Base-by-base conservation (phyloP, 1,140 invertebrate genomes). In the Streblospio benedicti region DNA sequence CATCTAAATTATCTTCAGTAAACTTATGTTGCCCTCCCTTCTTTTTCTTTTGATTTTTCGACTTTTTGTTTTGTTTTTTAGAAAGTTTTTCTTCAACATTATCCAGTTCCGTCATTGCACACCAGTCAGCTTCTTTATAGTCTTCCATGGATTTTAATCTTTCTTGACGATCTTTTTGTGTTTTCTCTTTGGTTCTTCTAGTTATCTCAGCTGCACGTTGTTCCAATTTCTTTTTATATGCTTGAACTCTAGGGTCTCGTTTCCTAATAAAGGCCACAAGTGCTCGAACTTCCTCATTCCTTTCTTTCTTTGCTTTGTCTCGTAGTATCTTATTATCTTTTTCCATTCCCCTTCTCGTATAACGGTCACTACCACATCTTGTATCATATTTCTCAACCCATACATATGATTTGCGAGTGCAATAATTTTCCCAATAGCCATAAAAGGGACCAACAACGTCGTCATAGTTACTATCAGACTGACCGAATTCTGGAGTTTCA, bases 311-410 rank as follows among this genome's bases (percentile, higher is more conserved):
- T 2, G 91, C 93, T 69, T 87, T 88, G 67, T 91, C 87, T 32
- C 92, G 79, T 20, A 93, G 79, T 79, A 96, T 98, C 71, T 94
- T 95, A 76, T 98, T 97, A 74, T 98, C 94, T 74, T 93, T 93
- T 69, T 98, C 94, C 74, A 95, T 91, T 32, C 89, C 70, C 65
- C 91, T 84, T 1, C 88, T 77, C 6, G 75, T 81, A 62, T 85
- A 78, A 50, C 93, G 78, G 69, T 93, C 91, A 28, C 86, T 85
- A 3, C 90, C 88, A 65, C 91, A 85, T 30, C 85, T 80, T n/a
- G 91, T 87, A 73, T 97, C 86, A 78, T 91, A 90, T 45, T 91
- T 86, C 71, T 97, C 91, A 33, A 92, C 74, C 93, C 93, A 97
- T 16, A 88, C 85, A 76, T 84, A 93, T 0, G 85, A 84, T 63